Evolutionary conservation across 2,113 vertebrate species (phyloP), one percentile per base, ranked within the genome.

Genomic region (Podarcis raffonei): DNA sequence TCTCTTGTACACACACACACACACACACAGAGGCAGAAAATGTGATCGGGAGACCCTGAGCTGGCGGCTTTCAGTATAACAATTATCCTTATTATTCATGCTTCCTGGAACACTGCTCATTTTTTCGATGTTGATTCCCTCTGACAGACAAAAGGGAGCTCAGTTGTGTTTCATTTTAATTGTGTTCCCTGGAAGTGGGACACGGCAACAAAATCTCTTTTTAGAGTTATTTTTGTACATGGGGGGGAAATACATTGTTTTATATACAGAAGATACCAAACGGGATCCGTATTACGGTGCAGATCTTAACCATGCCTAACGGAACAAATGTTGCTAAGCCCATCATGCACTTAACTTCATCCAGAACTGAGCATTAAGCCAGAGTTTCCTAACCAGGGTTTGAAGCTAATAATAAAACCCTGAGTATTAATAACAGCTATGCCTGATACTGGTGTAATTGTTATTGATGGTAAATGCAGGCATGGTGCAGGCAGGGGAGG

Each of bases 81-180:
- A 90, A 0, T 4, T 53, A 53, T 71, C 89, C 12, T 53, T 32
- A 3, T 87, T 85, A n/a, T 37, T 62, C 16, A 75, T 42, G 75
- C 32, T 80, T 85, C 65, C 88, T 59, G 81, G 57, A 90, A 91
- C 88, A 83, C 59, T 78, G 15, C 0, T 2, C 25, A 35, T 23
- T 85, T 62, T 92, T 90, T 89, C 48, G 82, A 37, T 11, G 66
- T 87, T 39, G 23, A 53, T 42, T 25, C 71, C 48, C 42, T 37
- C 71, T 35, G 87, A 11, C 74, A 79, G 90, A 80, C 85, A 94
- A 92, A 91, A 87, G 72, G 42, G 30, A 88, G 71, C n/a, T 32
- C 68, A 12, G 59, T 90, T 89, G 87, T 62, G 69, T 59, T 88
- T 75, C 85, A 9, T 53, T 15, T 16, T 18, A 76, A 69, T 62